Conservation (phyloP, 2,888 invertebrate species). For the Ceratothoa steindachneri region DNA sequence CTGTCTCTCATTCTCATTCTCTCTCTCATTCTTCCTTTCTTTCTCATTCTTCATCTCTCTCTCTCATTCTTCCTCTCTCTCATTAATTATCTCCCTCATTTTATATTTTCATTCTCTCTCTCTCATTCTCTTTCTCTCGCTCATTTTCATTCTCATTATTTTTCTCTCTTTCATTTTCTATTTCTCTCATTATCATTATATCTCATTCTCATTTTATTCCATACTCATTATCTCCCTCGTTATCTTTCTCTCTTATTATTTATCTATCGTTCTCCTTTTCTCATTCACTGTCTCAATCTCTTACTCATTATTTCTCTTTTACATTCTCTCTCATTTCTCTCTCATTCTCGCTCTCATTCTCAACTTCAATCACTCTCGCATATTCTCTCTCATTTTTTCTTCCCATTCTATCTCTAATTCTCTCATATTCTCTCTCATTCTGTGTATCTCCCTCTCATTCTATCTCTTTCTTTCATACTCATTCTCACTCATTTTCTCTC, state of each 20-base stretch:
- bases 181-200: not conserved
- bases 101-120: not conserved
- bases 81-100: not conserved
- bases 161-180: not conserved
- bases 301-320: too few relatives aligned
- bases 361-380: not conserved
- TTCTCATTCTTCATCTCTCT: not conserved
- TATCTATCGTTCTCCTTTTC: too few relatives aligned
- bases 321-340: too few relatives aligned
- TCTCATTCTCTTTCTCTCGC: not conserved
- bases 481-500: not conserved
- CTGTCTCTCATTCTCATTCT: not conserved
- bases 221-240: not conserved
- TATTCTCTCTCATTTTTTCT: not conserved
- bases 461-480: not conserved
- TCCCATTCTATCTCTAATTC: not conserved
- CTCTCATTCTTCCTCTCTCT: not conserved
- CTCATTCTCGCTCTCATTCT: not conserved
- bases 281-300: too few relatives aligned
- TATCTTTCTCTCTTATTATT: not conserved
- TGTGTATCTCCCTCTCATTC: not conserved
- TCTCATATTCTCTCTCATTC: not conserved
- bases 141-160: not conserved
- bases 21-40: not conserved
- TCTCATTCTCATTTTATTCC: not conserved